Base-by-base conservation (phyloP, 2,113 vertebrate genomes). In the Thunnus maccoyii region DNA sequence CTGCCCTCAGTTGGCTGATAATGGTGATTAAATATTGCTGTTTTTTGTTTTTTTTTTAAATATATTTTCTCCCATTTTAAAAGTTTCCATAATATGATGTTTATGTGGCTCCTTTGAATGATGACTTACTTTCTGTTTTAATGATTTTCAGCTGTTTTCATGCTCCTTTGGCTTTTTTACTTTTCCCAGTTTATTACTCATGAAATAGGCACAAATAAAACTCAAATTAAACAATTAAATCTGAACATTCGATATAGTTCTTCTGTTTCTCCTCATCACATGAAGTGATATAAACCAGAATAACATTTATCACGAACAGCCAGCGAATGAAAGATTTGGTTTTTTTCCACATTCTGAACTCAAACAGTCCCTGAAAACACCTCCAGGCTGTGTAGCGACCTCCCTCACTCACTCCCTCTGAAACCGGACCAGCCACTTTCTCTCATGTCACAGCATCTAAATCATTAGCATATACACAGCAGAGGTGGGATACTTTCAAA, bases 1-100 rank as follows among this genome's bases (percentile, higher is more conserved):
- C 71, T 85, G 81, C 91, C 85, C 81, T 72, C 87, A 16, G 8
- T 16, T 79, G 88, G 78, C 67, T 17, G 50, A 4, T 3, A 3
- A 15, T n/a, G 2, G n/a, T 32, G 9, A 32, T 55, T 6, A 14
- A 32, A 57, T 7, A 48, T 44, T 61, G 12, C 5, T 25, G n/a
- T 36, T 58, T 36, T 58, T 63, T 41, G 20, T 30, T 54, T 17
- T 3, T 4, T 14, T 14, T 7, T 7, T 3, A 46, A 4, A 52
- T 5, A 22, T 22, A 22, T 22, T 22, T 22, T 22, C 22, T 32
- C 51, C 4, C 15, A 62, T 18, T 82, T 36, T 32, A 27, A 15
- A 17, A 11, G 47, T 68, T 48, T 57, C 15, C 55, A 30, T 30
- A 4, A 60, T 5, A 10, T 36, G 46, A 3, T 54, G 55, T 47